Evolutionary conservation across 2,888 invertebrate species (phyloP), one percentile per base, ranked within the genome.

Genomic region (Ptychoptera albimana): DNA sequence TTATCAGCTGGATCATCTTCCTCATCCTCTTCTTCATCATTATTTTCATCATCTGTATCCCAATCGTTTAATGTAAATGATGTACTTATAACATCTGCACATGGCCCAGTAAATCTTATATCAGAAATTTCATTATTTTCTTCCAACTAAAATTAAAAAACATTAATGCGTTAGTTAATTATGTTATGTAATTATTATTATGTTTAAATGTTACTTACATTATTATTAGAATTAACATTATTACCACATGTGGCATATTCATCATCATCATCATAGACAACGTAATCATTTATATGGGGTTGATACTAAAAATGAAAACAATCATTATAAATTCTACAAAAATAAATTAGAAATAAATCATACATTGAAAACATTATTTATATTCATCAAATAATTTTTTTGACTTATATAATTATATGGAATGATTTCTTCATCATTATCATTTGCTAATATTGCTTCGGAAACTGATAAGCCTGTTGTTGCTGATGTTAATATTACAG

Each of bases 1-100:
- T 23, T 23, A 23, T 23, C 23, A 23, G 3, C 23, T n/a, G n/a
- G n/a, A 23, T 23, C 23, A 5, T 23, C 23, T 23, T 23, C 23
- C 7, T 23, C 23, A 7, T 23, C 23, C 23, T 23, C 23, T 23
- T 23, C 23, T 7, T 23, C 23, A 23, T 23, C 23, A 23, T 23
- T 23, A 23, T 23, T 46, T 68, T 23, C 67, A 5, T 70, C 68
- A 46, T 71, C 70, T 47, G 68, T 70, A 44, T 70, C 70, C 53
- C 53, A 53, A 39, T 53, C 53, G 30, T 52, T 54, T 12, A 29
- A 12, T 13, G 44, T 47, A 43, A 52, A 51, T 13, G 51, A 49
- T 34, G 50, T 52, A 8, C 44, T 50, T 41, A 53, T 47, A 31
- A 51, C 46, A 30, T 51, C 50, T 16, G 47, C 36, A 29, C 48